These are phyloP conservation scores for Orgyia antiqua DNA, from an alignment of 2,888 invertebrate species.

Conservation along the genomic window DNA sequence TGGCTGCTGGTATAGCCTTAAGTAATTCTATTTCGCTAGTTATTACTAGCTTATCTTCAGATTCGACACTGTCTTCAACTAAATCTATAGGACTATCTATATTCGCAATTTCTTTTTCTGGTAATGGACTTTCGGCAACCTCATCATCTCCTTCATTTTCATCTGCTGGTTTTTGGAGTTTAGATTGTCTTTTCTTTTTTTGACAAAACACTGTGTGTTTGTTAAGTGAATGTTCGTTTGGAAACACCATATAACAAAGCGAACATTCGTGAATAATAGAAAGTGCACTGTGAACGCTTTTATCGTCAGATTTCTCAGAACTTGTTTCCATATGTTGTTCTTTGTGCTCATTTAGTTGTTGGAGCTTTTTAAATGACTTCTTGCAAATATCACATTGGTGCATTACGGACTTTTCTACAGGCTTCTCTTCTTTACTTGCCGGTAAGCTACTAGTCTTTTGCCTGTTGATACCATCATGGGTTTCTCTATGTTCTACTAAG, in stretches of 20 bases:
- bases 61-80: conserved; percentile 14
- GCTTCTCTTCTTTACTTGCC: conserved; percentile 18
- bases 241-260: conserved; percentile 74
- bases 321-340: conserved; percentile 63
- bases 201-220: conserved; percentile 63
- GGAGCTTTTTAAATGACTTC: conserved; percentile 65
- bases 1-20: conserved; percentile 5
- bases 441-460: conserved; percentile 37
- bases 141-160: conserved; percentile 23
- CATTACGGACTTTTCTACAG: conserved; percentile 32
- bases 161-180: conserved; percentile 24
- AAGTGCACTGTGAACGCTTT: conserved; percentile 59
- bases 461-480: conserved; percentile 64
- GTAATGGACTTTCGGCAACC: conserved; percentile 10
- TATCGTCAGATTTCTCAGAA: conserved; percentile 66
- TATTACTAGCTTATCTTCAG: conserved; percentile 17
- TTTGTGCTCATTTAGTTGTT: conserved; percentile 67
- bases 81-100: conserved; percentile 18
- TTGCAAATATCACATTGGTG: conserved; percentile 66
- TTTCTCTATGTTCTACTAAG: conserved; percentile 70
- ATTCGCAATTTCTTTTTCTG: conserved; percentile 14
- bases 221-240: conserved; percentile 69
- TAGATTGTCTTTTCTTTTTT: conserved; percentile 62
- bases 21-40: conserved; percentile 17
- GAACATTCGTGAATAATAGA: conserved; percentile 74